phyloP scores from a whole-genome alignment of 2,888 invertebrate genomes.

The Schrankia costaestrigalis region DNA sequence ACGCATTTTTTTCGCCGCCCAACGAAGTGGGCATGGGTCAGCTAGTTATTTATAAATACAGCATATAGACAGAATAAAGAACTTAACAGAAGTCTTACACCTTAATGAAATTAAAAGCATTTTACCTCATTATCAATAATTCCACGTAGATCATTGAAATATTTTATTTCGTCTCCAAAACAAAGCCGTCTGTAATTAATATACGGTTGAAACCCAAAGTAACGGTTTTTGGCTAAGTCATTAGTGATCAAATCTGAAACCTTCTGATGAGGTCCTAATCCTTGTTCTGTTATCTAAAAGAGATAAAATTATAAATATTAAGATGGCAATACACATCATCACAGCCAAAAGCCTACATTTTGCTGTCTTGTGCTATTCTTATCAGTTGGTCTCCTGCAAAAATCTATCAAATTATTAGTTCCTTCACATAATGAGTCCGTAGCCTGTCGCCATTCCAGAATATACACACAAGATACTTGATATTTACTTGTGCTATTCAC shows the following conservation, averaged over 20 bases:
- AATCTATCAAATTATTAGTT: no score
- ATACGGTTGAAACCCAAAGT: slow-evolving; percentile 91
- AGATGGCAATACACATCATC: neutral
- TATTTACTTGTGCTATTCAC: no score
- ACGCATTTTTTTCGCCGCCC: no score
- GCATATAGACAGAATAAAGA: no score
- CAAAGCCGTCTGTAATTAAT: slow-evolving; percentile 91
- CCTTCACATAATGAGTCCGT: no score
- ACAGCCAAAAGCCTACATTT: neutral
- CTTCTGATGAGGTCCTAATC: slow-evolving; percentile 43
- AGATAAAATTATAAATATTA: no score
- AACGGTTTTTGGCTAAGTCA: slow-evolving; percentile 78
- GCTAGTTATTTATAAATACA: no score
- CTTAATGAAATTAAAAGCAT: slow-evolving; percentile 53
- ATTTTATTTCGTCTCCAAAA: slow-evolving; percentile 84
- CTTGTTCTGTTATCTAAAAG: slow-evolving; percentile 43
- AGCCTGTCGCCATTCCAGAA: no score
- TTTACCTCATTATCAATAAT: slow-evolving; percentile 47
- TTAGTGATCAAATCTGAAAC: slow-evolving; percentile 45
- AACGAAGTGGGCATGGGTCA: no score
- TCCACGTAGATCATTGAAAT: slow-evolving; percentile 38
- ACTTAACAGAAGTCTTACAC: no score
- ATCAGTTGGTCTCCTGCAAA: no score
- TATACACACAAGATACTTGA: no score
- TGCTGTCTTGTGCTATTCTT: neutral